Conservation (phyloP, 2,797 vertebrate species). For the Poeciliopsis infans region DNA sequence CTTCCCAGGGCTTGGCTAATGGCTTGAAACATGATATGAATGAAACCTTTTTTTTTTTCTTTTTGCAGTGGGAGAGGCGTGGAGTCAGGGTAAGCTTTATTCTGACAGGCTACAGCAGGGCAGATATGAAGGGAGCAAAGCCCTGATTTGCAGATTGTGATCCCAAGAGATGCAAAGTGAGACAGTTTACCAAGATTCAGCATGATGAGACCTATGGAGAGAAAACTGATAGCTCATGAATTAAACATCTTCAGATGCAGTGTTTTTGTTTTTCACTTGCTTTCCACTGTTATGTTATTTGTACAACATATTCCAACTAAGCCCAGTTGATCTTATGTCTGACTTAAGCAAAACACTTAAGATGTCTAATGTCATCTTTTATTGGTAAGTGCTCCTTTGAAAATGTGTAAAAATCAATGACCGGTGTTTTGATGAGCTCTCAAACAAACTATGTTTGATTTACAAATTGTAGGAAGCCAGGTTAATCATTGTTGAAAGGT, state of each 20-base stretch:
- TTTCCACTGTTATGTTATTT: slow-evolving; percentile 1
- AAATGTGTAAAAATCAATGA: neutral
- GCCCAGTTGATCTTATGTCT: neutral
- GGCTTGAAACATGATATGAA: slow-evolving; percentile 78
- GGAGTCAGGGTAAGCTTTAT: slow-evolving; percentile 37
- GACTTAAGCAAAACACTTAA: slow-evolving; percentile 4
- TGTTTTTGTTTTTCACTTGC: slow-evolving; percentile 1
- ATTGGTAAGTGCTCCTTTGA: neutral
- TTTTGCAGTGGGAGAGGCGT: slow-evolving; percentile 36
- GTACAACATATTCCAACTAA: neutral
- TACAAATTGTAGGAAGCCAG: neutral
- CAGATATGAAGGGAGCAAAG: slow-evolving; percentile 27
- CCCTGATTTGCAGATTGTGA: slow-evolving; percentile 53
- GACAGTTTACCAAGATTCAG: slow-evolving; percentile 12
- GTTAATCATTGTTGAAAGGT: neutral
- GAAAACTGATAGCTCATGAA: slow-evolving; percentile 10
- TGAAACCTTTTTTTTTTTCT: slow-evolving; percentile 31
- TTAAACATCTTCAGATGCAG: slow-evolving; percentile 9
- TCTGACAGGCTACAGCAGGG: slow-evolving; percentile 56
- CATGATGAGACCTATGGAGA: slow-evolving; percentile 1
- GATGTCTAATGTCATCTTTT: neutral
- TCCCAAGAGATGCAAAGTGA: neutral
- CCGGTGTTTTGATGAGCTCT: neutral
- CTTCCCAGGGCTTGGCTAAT: slow-evolving; percentile 75
- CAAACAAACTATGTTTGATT: neutral